Evolutionary conservation across 2,888 invertebrate genomes (phyloP).

Genomic region (Euclidia mi): DNA sequence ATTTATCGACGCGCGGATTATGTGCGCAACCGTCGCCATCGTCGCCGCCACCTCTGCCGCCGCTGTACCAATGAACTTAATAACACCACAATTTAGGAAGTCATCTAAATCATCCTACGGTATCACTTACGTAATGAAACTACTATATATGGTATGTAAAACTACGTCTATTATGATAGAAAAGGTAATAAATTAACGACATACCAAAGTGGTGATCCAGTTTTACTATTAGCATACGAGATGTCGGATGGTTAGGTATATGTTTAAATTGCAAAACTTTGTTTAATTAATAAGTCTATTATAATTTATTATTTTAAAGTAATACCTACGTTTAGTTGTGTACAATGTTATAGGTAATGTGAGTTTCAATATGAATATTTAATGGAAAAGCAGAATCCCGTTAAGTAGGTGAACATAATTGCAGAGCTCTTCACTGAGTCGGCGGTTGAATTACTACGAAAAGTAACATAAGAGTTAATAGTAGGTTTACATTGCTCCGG

Average conservation of each 20-base stretch:
- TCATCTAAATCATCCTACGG: conserved; percentile 28
- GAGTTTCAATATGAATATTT: too few relatives aligned
- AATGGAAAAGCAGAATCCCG: too few relatives aligned
- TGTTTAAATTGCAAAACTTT: conserved; percentile 32
- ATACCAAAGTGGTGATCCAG: conserved; percentile 57
- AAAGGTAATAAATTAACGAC: conserved; percentile 55
- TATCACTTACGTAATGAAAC: conserved; percentile 28
- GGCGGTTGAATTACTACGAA: too few relatives aligned
- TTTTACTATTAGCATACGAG: conserved; percentile 54
- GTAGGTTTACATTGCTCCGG: too few relatives aligned
- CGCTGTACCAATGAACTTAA: conserved; percentile 48
- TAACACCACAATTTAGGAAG: conserved; percentile 35
- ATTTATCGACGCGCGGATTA: conserved; percentile 78
- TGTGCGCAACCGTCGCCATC: conserved; percentile 54
- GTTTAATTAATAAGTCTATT: conserved; percentile 22
- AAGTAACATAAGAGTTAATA: too few relatives aligned
- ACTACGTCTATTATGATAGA: conserved; percentile 40
- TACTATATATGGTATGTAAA: conserved; percentile 39
- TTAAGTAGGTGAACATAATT: too few relatives aligned
- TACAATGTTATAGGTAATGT: too few relatives aligned
- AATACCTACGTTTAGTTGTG: too few relatives aligned
- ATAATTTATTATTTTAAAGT: background rate
- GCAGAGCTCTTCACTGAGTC: too few relatives aligned
- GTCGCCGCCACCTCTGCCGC: too few relatives aligned
- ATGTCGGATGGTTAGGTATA: conserved; percentile 36